Base-by-base conservation (phyloP, 2,888 invertebrate species). In the Ypsolopha sequella region DNA sequence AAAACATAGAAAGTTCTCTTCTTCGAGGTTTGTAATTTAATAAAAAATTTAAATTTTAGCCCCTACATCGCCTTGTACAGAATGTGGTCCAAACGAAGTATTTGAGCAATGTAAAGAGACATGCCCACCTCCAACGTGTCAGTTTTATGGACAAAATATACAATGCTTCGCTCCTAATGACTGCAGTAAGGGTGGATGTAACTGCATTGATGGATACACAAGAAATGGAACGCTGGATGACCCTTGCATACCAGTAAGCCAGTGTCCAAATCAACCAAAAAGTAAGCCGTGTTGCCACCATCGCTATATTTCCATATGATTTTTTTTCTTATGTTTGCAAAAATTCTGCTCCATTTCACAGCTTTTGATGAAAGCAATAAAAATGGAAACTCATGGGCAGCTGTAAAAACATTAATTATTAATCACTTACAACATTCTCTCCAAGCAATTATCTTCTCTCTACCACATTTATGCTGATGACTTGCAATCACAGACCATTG, bases 101-200 rank as follows among this genome's bases (percentile, higher is more conserved):
- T 54, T 41, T 43, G 43, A 24, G 9, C 39, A 44, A 8, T 53
- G 54, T 45, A 41, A 50, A 8, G 36, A 46, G 14, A 43, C n/a
- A 9, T 57, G 57, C 13, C 57, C 57, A 1, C 54, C 57, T 0
- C 57, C 54, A 50, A 55, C 53, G 6, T 56, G 55, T 14, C 43
- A 41, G 10, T 51, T 52, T 24, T 39, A 39, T n/a, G 10, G 9
- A n/a, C 2, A 39, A 9, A 9, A 9, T 9, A 39, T 39, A n/a
- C 39, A 3, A 3, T 39, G 39, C 39, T 39, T 39, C 39, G 39
- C 39, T 39, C 39, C 39, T 2, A 11, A 39, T n/a, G 10, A 39
- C 9, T 39, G 39, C 39, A 39, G 55, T 13, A 41, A 44, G n/a
- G 52, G 47, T 1, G 56, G 56, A 10, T 56, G 56, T 36, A 48